These are phyloP conservation scores for Craterocephalus amniculus DNA, from an alignment of 2,797 vertebrate species.

Conservation along the genomic window DNA sequence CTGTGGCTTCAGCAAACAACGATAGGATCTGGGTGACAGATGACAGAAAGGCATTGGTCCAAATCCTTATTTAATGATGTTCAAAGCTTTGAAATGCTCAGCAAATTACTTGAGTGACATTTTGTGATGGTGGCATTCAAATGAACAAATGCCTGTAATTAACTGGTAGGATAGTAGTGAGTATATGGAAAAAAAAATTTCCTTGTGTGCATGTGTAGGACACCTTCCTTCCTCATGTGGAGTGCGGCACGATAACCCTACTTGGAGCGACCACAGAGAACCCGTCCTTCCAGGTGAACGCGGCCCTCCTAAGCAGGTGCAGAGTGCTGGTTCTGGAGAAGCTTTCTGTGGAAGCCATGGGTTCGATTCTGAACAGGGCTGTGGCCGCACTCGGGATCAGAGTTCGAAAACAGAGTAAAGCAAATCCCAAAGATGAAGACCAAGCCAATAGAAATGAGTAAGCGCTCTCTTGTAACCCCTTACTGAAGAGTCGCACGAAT, in stretches of 20 bases:
- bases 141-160: too few species aligned
- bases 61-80: neutral
- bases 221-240: slow-evolving; percentile 98
- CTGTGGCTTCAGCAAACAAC: neutral
- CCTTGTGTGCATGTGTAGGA: slow-evolving; percentile 81
- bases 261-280: slow-evolving; percentile 98
- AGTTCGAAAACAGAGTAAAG: slow-evolving; percentile 72
- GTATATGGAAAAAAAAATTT: slow-evolving; percentile 60
- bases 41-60: neutral
- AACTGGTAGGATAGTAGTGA: too few species aligned
- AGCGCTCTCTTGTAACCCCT: slow-evolving; percentile 66
- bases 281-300: slow-evolving; percentile 97
- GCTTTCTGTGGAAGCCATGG: slow-evolving; percentile 91
- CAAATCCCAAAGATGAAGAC: slow-evolving; percentile 65
- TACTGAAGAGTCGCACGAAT: slow-evolving; percentile 11
- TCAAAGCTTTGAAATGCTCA: slow-evolving; percentile 4
- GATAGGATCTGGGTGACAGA: neutral
- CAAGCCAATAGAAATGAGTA: slow-evolving; percentile 82
- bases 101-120: neutral
- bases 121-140: neutral
- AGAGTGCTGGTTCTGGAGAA: slow-evolving; percentile 95
- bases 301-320: slow-evolving; percentile 94
- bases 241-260: slow-evolving; percentile 93
- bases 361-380: slow-evolving; percentile 89
- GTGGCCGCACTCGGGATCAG: slow-evolving; percentile 86